phyloP scores from a whole-genome alignment of 2,113 vertebrate species.

The Sinocyclocheilus maitianheensis region DNA sequence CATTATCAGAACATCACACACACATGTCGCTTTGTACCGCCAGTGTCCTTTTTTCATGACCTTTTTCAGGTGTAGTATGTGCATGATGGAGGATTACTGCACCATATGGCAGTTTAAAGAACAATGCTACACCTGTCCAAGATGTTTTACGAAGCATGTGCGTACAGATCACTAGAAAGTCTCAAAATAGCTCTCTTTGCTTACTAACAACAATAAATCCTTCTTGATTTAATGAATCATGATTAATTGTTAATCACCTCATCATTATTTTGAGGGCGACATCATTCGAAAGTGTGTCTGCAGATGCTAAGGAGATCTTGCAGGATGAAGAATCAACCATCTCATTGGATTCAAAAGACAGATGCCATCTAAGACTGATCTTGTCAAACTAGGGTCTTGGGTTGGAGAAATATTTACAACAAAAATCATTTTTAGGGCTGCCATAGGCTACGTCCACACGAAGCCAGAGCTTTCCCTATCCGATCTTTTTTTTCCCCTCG shows the following conservation, averaged over 20 bases:
- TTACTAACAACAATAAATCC: not conserved
- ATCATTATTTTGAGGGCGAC: not conserved
- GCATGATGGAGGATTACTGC: conserved; percentile 74
- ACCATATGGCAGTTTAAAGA: conserved; percentile 75
- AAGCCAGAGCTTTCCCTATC: too few species aligned
- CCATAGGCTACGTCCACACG: not conserved
- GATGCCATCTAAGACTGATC: not conserved
- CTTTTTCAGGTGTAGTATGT: conserved; percentile 74
- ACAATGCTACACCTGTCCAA: conserved; percentile 78
- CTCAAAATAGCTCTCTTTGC: conserved; percentile 37
- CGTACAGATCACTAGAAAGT: conserved; percentile 15
- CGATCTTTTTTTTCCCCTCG: too few species aligned
- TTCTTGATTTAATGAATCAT: not conserved
- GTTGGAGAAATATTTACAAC: not conserved
- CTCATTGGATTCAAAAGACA: not conserved
- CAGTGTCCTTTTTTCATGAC: conserved; percentile 69
- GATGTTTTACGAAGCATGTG: conserved; percentile 31
- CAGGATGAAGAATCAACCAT: not conserved
- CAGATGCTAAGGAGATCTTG: not conserved
- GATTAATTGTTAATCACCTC: not conserved
- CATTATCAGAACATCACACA: conserved; percentile 45
- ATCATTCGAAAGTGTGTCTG: not conserved
- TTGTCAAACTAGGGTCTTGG: not conserved
- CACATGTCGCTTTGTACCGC: conserved; percentile 50
- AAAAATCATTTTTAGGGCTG: not conserved